phyloP scores from a whole-genome alignment of 1,140 invertebrate genomes.

The Micrasema minimum region DNA sequence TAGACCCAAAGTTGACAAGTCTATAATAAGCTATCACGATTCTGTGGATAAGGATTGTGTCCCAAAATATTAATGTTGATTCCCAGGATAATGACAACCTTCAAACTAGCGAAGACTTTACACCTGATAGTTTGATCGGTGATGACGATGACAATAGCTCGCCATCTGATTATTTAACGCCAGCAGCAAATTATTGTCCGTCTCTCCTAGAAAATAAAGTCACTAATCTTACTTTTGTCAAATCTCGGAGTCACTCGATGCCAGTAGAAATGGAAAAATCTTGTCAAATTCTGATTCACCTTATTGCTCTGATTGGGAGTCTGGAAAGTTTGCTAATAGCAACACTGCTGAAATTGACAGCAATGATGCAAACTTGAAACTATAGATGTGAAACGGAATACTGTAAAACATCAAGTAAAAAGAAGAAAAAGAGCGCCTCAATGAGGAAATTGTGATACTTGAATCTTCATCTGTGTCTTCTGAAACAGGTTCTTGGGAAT shows the following conservation, averaged over 20 bases:
- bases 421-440: conserved; percentile 76
- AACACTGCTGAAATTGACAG: conserved; percentile 21
- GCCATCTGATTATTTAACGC: conserved; percentile 63
- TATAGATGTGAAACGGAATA: conserved; percentile 50
- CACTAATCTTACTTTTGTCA: conserved; percentile 58
- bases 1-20: not conserved
- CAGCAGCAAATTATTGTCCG: conserved; percentile 59
- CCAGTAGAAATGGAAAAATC: conserved; percentile 58
- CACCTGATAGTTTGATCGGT: conserved; percentile 61
- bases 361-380: conserved; percentile 5
- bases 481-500: conserved; percentile 72
- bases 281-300: conserved; percentile 13
- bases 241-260: conserved; percentile 28
- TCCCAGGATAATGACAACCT: conserved; percentile 40
- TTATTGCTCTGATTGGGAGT: conserved; percentile 4
- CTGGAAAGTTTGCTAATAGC: conserved; percentile 6
- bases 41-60: not conserved
- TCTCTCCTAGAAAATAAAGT: conserved; percentile 55
- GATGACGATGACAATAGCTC: conserved; percentile 60
- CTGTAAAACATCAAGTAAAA: conserved; percentile 65
- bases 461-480: conserved; percentile 71
- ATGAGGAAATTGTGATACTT: conserved; percentile 73
- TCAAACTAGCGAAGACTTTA: conserved; percentile 54
- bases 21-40: not conserved
- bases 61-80: conserved; percentile 40